These are phyloP conservation scores for Coronaproctus castanopsis DNA, from an alignment of 2,888 invertebrate species.

Conservation along the genomic window DNA sequence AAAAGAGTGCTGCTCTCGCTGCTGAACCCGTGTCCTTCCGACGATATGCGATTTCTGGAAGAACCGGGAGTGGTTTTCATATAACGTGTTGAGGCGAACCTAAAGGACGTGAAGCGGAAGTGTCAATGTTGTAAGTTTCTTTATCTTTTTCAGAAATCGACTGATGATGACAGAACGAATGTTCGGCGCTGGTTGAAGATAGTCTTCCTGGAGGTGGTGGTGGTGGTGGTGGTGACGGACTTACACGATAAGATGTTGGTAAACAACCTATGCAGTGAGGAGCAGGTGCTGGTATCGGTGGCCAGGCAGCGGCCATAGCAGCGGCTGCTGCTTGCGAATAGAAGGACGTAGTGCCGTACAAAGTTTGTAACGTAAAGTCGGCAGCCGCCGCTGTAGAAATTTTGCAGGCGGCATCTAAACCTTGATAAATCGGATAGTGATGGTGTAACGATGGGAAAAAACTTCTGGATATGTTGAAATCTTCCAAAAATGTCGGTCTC, in stretches of 20 bases:
- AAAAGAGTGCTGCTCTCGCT: no score
- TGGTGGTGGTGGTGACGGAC: slow-evolving; percentile 28
- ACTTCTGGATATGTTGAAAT: slow-evolving; percentile 43
- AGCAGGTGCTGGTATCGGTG: slow-evolving; percentile 29
- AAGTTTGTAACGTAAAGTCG: slow-evolving; percentile 14
- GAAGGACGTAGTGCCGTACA: slow-evolving; percentile 17
- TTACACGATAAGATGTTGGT: slow-evolving; percentile 22
- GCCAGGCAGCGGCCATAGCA: slow-evolving; percentile 31
- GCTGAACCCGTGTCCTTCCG: slow-evolving; percentile 8
- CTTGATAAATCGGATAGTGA: slow-evolving; percentile 33
- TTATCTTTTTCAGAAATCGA: no score
- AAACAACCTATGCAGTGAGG: slow-evolving; percentile 18
- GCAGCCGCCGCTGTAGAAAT: slow-evolving; percentile 4
- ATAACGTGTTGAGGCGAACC: slow-evolving; percentile 43
- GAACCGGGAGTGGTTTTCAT: slow-evolving; percentile 69
- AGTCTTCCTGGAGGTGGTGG: no score
- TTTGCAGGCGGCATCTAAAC: slow-evolving; percentile 31
- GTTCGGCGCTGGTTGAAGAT: no score
- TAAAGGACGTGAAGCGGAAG: no score
- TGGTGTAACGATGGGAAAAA: slow-evolving; percentile 41
- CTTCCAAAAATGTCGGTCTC: slow-evolving; percentile 27
- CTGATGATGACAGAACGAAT: no score
- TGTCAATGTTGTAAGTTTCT: no score
- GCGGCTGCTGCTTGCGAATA: slow-evolving; percentile 23
- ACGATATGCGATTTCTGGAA: slow-evolving; percentile 29